Evolutionary conservation across 2,113 vertebrate genomes (phyloP).

Genomic region (Hippocampus zosterae): DNA sequence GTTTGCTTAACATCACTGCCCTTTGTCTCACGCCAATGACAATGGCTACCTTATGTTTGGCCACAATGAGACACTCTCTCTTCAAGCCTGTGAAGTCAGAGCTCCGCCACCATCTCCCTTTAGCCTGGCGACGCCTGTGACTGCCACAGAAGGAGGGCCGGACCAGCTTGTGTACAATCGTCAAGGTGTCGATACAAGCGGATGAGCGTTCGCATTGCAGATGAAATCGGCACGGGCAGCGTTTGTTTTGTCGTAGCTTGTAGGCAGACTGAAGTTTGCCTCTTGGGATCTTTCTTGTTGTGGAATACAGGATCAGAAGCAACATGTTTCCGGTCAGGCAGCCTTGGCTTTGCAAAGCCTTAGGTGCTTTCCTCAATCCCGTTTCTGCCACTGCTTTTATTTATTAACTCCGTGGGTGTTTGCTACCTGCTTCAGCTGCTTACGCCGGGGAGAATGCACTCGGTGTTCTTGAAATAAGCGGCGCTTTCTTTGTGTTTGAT

Average conservation of each 20-base stretch:
- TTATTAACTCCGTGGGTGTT: conserved; percentile 67
- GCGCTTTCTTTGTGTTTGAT: conserved; percentile 49
- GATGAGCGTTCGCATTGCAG: conserved; percentile 33
- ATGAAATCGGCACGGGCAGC: conserved; percentile 50
- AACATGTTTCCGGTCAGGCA: conserved; percentile 78
- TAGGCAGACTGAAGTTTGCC: conserved; percentile 15
- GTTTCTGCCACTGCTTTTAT: conserved; percentile 58
- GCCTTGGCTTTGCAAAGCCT: conserved; percentile 79
- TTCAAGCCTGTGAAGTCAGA: conserved; percentile 29
- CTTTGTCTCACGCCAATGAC: conserved; percentile 64
- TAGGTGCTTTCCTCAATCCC: conserved; percentile 73
- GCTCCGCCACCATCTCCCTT: conserved; percentile 46
- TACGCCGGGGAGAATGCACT: conserved; percentile 45
- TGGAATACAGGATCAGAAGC: conserved; percentile 58
- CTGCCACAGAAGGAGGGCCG: conserved; percentile 51
- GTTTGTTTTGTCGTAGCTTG: conserved; percentile 43
- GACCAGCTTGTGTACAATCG: conserved; percentile 46
- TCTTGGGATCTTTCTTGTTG: conserved; percentile 52
- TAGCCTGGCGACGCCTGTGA: conserved; percentile 60
- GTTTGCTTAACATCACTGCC: conserved; percentile 66
- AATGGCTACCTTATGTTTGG: conserved; percentile 64
- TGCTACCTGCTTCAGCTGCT: conserved; percentile 59
- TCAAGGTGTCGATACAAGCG: conserved; percentile 42
- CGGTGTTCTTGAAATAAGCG: conserved; percentile 35
- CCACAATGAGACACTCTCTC: conserved; percentile 67